Percentiles rank a stretch among this genome's conserved stretches.
phyloP scores from a whole-genome alignment of 2,113 vertebrate genomes.

The Actenoides lindsayi region DNA sequence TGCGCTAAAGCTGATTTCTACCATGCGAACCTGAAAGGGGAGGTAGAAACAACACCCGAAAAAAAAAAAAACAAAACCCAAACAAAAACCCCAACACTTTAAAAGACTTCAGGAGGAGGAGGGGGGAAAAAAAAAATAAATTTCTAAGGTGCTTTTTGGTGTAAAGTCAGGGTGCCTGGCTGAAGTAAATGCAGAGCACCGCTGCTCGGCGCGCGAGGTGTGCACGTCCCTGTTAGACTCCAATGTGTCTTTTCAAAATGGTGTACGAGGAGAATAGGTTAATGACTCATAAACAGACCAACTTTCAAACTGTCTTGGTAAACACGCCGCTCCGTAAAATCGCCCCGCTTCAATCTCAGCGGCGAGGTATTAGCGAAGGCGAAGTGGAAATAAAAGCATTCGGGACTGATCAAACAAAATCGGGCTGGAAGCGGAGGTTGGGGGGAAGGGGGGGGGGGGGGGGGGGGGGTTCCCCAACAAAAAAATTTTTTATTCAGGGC shows the following conservation, averaged over 20 bases:
- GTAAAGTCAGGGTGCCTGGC: background rate
- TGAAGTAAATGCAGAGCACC: background rate
- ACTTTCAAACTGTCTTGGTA: slow-evolving; percentile 50
- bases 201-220: slow-evolving; percentile 14
- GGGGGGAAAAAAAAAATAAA: too few relatives aligned
- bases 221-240: slow-evolving; percentile 8
- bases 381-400: slow-evolving; percentile 39
- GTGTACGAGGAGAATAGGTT: slow-evolving; percentile 51
- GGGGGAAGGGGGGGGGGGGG: background rate
- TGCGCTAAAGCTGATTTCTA: slow-evolving; percentile 32
- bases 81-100: background rate
- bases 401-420: slow-evolving; percentile 36
- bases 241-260: slow-evolving; percentile 39
- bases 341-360: background rate
- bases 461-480: too few relatives aligned
- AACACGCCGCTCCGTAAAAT: background rate
- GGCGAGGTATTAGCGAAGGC: slow-evolving; percentile 15
- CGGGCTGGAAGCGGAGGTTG: background rate
- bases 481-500: too few relatives aligned
- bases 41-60: background rate
- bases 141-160: background rate
- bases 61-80: background rate
- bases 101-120: background rate
- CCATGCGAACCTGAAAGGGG: slow-evolving; percentile 45
- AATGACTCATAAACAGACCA: slow-evolving; percentile 53